These are phyloP conservation scores for Phorcus lineatus DNA, from an alignment of 2,888 invertebrate genomes.

Conservation along the genomic window DNA sequence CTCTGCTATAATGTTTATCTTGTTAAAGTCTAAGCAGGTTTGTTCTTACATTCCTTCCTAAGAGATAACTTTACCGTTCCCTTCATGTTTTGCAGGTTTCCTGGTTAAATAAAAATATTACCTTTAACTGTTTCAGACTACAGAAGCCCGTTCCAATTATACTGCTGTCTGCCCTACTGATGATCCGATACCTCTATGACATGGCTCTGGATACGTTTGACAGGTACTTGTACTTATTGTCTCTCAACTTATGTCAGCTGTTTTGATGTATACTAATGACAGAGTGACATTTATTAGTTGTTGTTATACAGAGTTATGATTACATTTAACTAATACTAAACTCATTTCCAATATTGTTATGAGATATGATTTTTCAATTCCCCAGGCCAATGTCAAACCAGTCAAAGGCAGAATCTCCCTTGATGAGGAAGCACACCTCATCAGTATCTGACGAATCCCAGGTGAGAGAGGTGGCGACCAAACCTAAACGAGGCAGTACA, in stretches of 20 bases:
- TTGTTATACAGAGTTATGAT: too few relatives aligned
- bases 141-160: slow-evolving; percentile 84
- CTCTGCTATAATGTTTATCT: too few relatives aligned
- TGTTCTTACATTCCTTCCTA: not conserved
- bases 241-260: not conserved
- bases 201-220: slow-evolving; percentile 97
- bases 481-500: slow-evolving; percentile 70
- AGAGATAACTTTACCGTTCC: not conserved
- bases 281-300: too few relatives aligned
- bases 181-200: slow-evolving; percentile 93
- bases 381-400: slow-evolving; percentile 50
- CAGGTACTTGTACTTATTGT: slow-evolving; percentile 79
- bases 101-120: too few relatives aligned
- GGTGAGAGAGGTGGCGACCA: slow-evolving; percentile 39
- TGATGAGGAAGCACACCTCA: slow-evolving; percentile 57
- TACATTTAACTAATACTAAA: too few relatives aligned
- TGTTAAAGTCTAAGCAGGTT: too few relatives aligned
- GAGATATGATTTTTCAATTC: not conserved
- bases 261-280: not conserved
- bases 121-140: slow-evolving; percentile 45
- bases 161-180: slow-evolving; percentile 88
- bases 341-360: not conserved
- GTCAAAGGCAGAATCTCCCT: slow-evolving; percentile 53
- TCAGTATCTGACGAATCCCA: slow-evolving; percentile 43
- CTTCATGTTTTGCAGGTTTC: not conserved